These are phyloP conservation scores for Pandemis corylana DNA, from an alignment of 2,888 invertebrate species.

Conservation along the genomic window DNA sequence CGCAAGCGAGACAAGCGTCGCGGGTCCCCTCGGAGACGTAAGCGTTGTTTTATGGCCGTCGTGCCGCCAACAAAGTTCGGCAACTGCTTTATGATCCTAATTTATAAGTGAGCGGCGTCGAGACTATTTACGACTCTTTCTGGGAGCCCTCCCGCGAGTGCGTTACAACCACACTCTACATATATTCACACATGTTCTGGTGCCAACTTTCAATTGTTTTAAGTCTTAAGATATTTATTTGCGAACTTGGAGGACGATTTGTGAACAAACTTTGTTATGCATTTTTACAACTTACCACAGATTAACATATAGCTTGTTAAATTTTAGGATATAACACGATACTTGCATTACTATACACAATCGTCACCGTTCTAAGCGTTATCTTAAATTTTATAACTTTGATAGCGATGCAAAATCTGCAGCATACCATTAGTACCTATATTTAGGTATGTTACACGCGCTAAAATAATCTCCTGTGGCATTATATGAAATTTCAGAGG, in stretches of 20 bases:
- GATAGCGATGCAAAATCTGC: background rate
- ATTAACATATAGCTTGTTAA: background rate
- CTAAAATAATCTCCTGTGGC: conserved; percentile 66
- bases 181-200: conserved; percentile 41
- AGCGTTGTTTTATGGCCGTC: conserved; percentile 82
- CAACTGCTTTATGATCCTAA: conserved; percentile 85
- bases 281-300: background rate
- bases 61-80: conserved; percentile 82
- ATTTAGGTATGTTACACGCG: conserved; percentile 51
- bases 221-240: conserved; percentile 1
- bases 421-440: conserved; percentile 30
- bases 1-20: conserved; percentile 59
- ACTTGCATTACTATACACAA: background rate
- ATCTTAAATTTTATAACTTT: background rate
- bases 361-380: background rate
- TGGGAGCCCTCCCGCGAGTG: conserved; percentile 75
- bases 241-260: background rate
- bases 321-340: background rate
- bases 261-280: background rate
- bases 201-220: conserved; percentile 21
- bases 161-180: conserved; percentile 58
- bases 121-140: conserved; percentile 81
- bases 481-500: conserved; percentile 72
- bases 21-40: conserved; percentile 68
- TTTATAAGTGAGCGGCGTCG: conserved; percentile 84